phyloP scores from a whole-genome alignment of 2,888 invertebrate genomes.

The Microchrysa polita region DNA sequence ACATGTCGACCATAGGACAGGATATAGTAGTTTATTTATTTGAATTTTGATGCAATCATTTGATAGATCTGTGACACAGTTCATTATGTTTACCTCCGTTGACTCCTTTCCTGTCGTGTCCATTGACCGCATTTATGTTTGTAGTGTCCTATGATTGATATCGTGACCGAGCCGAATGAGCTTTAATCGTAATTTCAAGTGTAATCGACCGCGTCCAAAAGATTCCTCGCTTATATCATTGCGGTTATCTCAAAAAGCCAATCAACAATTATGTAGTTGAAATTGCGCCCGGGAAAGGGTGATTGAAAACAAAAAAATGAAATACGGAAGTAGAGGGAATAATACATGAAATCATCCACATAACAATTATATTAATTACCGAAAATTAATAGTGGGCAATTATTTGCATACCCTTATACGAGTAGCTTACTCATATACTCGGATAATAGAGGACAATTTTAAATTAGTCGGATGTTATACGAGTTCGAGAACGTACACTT shows the following conservation, averaged over 20 bases:
- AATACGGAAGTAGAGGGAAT: background rate
- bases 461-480: too few relatives aligned
- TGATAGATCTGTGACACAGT: constrained; percentile 6
- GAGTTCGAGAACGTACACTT: too few relatives aligned
- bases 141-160: background rate
- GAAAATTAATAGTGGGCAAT: constrained; percentile 31
- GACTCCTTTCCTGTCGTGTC: background rate
- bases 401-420: constrained; percentile 10
- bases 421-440: too few relatives aligned
- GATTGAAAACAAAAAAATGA: too few relatives aligned
- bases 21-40: constrained; percentile 26
- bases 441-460: too few relatives aligned
- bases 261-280: too few relatives aligned
- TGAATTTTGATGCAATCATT: constrained; percentile 30
- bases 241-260: too few relatives aligned
- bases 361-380: constrained; percentile 38
- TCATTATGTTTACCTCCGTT: too few relatives aligned
- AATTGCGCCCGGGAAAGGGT: too few relatives aligned
- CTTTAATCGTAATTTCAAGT: too few relatives aligned
- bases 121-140: background rate
- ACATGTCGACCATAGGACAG: background rate
- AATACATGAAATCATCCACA: constrained; percentile 6
- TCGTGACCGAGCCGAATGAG: background rate
- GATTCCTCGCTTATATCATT: too few relatives aligned
- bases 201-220: too few relatives aligned